Evolutionary conservation across 1,140 invertebrate genomes (phyloP), one percentile per base, ranked within the genome.

Genomic region (Drosophila cardini): DNA sequence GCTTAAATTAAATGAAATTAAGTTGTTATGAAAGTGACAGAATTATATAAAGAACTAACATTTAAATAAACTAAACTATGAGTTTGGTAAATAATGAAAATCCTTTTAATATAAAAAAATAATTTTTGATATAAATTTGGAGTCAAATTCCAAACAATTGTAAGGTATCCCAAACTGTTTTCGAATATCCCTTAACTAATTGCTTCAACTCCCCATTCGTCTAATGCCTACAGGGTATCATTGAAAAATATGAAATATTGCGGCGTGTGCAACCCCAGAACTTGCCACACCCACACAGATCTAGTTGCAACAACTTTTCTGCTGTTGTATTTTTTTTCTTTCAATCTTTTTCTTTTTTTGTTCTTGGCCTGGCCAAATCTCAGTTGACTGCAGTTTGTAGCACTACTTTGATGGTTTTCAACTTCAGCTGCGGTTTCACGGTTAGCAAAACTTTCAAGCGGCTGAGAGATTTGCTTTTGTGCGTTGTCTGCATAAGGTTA

Each of bases 401-500:
- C 65, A 30, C 15, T 70, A 30, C 15, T 75, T 38, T 40, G 36
- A 18, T 34, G 56, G 53, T 57, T 52, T 26, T 13, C 48, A 57
- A 48, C 61, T 72, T 60, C 46, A 42, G 43, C 70, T 80, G 81
- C 72, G 80, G 80, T 68, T 78, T 89, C 72, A 85, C 62, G 78
- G 72, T 69, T 52, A 18, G 38, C 21, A 43, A 73, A 81, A 77
- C 64, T 78, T 86, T 85, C 10, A 73, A 85, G 80, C 81, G 62
- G 32, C 58, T 68, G 40, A 32, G 32, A 40, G 65, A 34, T 73
- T 45, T 42, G 42, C n/a, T 30, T 53, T 56, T 67, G 46, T 72
- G 46, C 61, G 55, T n/a, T 42, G 9, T 42, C n/a, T 42, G 43
- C 16, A 34, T 32, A 18, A 21, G 21, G 26, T 36, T 21, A 34